Evolutionary conservation across 2,888 invertebrate species (phyloP).

Genomic region (Noctua pronuba): DNA sequence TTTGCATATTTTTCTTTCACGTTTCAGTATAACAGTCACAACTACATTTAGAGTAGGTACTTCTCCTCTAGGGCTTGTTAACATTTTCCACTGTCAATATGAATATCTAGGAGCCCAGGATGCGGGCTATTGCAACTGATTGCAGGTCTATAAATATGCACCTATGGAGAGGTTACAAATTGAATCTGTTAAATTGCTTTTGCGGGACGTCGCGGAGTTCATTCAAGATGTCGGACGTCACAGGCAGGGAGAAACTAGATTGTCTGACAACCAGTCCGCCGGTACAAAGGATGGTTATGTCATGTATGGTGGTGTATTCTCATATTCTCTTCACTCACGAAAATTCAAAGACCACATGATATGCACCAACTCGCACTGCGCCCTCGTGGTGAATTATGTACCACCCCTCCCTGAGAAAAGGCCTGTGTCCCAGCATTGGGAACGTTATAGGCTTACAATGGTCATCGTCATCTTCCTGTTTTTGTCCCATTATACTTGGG

Average conservation of each 20-base stretch:
- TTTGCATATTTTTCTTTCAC: background rate
- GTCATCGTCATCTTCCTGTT: background rate
- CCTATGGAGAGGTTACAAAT: conserved; percentile 31
- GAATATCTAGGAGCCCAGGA: conserved; percentile 11
- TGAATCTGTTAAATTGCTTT: conserved; percentile 36
- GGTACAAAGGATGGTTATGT: background rate
- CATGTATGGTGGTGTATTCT: background rate
- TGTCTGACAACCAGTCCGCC: background rate
- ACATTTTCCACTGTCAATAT: background rate
- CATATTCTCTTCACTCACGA: background rate
- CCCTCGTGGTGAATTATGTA: background rate
- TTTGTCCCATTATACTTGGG: no score
- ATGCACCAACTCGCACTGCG: background rate
- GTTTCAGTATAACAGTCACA: background rate
- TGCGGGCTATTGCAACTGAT: conserved; percentile 32
- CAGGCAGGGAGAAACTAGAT: no score
- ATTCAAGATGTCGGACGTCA: conserved; percentile 1
- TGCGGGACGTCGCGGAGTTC: background rate
- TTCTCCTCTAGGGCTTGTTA: background rate
- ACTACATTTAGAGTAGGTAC: background rate
- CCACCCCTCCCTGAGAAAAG: background rate
- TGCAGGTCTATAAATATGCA: conserved; percentile 41
- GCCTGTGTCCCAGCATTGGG: background rate
- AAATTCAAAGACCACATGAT: background rate
- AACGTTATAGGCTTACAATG: background rate